Base-by-base conservation (phyloP, 2,888 invertebrate species). In the Aphrophora alni region DNA sequence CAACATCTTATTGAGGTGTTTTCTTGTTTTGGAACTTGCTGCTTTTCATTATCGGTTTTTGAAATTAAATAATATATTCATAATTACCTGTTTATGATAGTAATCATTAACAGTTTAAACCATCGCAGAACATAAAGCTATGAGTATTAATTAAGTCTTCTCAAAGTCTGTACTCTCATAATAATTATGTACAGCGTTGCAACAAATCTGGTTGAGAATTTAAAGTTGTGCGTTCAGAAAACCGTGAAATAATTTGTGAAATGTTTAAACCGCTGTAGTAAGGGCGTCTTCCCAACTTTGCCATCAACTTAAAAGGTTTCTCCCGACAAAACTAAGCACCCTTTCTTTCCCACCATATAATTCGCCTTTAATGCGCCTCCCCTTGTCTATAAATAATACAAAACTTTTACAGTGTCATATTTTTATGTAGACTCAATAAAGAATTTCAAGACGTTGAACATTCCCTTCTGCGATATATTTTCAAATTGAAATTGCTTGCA, bases 261-360 rank as follows among this genome's bases (percentile, higher is more conserved):
- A 59, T 17, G 44, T 17, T 17, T 14, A 44, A 44, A 10, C 59
- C 59, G 59, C 14, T 21, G 10, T 10, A 21, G 59, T 14, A 21
- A 3, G 5, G 59, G 59, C 59, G 59, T 59, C 59, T 21, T n/a
- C 59, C 72, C 73, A 78, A 78, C 78, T 78, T 78, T 51, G 78
- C 78, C 78, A 78, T 78, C 78, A 72, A 28, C 78, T 78, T 78
- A 72, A 78, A 78, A 78, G 78, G 51, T 71, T 71, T 38, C 33
- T 12, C 44, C 59, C 59, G n/a, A 59, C 59, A 21, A 59, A 21
- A 59, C 59, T 59, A 59, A 59, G 14, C 59, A 59, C 59, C 59
- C 59, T 59, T 59, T 59, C 59, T 59, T 59, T 59, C 59, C 59
- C 59, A 21, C 59, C 59, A 21, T 59, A 14, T 59, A 59, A 59